phyloP scores from a whole-genome alignment of 2,888 invertebrate genomes.

The Drosophila ustulata region DNA sequence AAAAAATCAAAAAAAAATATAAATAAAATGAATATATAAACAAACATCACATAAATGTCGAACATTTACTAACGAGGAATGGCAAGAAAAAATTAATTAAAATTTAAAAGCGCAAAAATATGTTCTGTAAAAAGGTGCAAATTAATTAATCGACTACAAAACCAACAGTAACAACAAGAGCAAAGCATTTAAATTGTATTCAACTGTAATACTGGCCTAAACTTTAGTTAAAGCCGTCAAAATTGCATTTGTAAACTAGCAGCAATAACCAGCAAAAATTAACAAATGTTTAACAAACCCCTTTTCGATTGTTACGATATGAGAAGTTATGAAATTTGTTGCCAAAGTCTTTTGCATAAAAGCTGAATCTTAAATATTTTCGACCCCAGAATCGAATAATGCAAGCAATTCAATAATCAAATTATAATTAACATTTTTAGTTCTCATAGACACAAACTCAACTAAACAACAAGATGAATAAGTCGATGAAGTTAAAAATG shows the following conservation, averaged over 20 bases:
- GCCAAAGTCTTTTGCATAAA: conserved; percentile 33
- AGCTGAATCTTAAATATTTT: neutral
- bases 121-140: conserved; percentile 53
- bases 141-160: conserved; percentile 46
- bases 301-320: conserved; percentile 15
- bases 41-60: conserved; percentile 53
- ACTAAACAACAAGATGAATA: neutral
- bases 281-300: conserved; percentile 8
- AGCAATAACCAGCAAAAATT: conserved; percentile 15
- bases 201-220: conserved; percentile 63
- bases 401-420: conserved; percentile 29
- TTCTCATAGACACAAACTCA: conserved; percentile 19
- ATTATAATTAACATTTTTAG: conserved; percentile 7
- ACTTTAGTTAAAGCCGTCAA: conserved; percentile 67
- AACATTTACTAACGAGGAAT: conserved; percentile 48
- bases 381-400: conserved; percentile 28
- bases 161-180: conserved; percentile 21
- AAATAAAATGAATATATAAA: conserved; percentile 23
- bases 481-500: neutral
- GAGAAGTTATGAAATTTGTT: conserved; percentile 39
- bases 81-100: conserved; percentile 38
- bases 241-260: conserved; percentile 76
- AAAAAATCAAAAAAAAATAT: conserved; percentile 9
- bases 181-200: conserved; percentile 73
- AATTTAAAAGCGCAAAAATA: conserved; percentile 35